These are phyloP conservation scores for Tortricodes alternella DNA, from an alignment of 2,888 invertebrate species.

Conservation along the genomic window DNA sequence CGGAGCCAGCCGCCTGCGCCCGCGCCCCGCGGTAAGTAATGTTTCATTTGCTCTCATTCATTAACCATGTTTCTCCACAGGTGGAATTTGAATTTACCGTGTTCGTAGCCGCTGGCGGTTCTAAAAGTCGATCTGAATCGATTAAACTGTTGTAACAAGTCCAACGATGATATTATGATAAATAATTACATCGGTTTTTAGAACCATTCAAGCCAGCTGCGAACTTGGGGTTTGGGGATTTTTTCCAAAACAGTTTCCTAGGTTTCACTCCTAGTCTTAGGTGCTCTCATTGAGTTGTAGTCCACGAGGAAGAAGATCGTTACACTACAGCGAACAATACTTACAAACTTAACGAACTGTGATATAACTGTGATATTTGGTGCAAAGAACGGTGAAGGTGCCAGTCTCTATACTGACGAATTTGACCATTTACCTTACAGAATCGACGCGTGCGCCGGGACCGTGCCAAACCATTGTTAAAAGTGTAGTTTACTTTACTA, in stretches of 20 bases:
- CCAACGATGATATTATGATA: not conserved
- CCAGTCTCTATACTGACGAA: conserved; percentile 56
- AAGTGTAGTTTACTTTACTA: conserved; percentile 15
- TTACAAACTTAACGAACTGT: conserved; percentile 39
- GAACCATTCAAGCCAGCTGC: not conserved
- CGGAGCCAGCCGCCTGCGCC: conserved; percentile 46
- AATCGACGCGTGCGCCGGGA: conserved; percentile 58
- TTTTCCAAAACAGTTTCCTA: not conserved
- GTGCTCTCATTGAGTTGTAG: conserved; percentile 8
- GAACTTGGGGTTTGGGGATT: not conserved
- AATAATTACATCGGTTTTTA: conserved; percentile 8
- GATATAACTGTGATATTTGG: conserved; percentile 51
- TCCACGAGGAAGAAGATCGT: conserved; percentile 39
- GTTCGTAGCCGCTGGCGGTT: not conserved
- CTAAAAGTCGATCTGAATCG: conserved; percentile 3
- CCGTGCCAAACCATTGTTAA: conserved; percentile 59
- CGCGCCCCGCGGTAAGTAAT: conserved; percentile 65
- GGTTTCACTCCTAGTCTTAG: conserved; percentile 7
- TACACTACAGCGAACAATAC: conserved; percentile 40
- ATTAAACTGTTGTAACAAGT: not conserved
- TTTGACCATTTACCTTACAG: conserved; percentile 78
- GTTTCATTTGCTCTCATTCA: conserved; percentile 32
- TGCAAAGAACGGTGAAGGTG: conserved; percentile 54
- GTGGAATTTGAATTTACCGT: conserved; percentile 13
- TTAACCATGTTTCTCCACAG: conserved; percentile 38